Percentiles rank a stretch among this genome's conserved stretches.
Conservation (phyloP, 2,888 invertebrate species). For the Papilio elwesi region DNA sequence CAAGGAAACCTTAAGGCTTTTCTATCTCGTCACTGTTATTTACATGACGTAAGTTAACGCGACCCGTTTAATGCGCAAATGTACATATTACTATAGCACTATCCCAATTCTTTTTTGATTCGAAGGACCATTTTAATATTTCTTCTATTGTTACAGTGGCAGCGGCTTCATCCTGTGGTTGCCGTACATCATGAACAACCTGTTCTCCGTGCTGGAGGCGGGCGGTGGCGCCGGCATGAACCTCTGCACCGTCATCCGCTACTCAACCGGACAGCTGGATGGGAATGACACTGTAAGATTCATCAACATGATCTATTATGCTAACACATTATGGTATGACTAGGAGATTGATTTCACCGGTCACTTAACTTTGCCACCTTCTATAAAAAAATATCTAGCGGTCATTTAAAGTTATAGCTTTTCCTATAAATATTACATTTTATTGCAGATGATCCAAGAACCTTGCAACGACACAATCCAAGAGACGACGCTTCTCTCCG, state of each 20-base stretch:
- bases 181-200: conserved; percentile 80
- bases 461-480: conserved; percentile 76
- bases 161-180: conserved; percentile 80
- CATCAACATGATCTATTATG: too few species aligned
- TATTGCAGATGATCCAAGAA: conserved; percentile 57
- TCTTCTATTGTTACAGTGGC: conserved; percentile 57
- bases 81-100: too few species aligned
- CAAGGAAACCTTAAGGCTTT: conserved; percentile 81
- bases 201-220: conserved; percentile 70
- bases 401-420: too few species aligned
- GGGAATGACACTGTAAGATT: conserved; percentile 62
- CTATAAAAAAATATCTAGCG: too few species aligned
- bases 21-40: conserved; percentile 85
- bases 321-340: too few species aligned
- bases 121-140: neutral
- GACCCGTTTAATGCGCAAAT: neutral
- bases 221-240: conserved; percentile 74
- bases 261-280: conserved; percentile 51
- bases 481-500: conserved; percentile 73
- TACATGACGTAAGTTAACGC: conserved; percentile 75
- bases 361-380: too few species aligned
- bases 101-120: too few species aligned
- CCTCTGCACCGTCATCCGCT: conserved; percentile 71
- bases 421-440: neutral
- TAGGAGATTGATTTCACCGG: too few species aligned